Percentiles rank a stretch among this genome's conserved stretches.
Conservation (phyloP, 2,113 vertebrate genomes). For the Dasyornis broadbenti region DNA sequence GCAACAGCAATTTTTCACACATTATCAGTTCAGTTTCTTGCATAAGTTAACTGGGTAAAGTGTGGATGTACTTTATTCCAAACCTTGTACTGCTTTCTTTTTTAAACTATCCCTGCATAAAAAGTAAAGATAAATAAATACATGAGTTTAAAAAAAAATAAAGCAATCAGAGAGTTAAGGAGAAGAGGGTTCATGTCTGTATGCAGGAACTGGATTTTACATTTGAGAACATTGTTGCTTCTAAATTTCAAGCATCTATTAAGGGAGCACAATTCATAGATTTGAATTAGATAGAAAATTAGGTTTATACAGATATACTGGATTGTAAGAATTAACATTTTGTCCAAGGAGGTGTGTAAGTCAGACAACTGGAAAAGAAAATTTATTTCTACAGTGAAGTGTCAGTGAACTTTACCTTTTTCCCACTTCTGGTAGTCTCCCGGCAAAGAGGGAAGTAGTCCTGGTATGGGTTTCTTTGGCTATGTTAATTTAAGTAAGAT, state of each 20-base stretch:
- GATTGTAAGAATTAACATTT: background rate
- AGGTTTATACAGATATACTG: accelerated
- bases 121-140: background rate
- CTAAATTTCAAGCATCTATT: background rate
- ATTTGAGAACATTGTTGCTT: background rate
- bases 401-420: background rate
- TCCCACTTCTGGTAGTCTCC: background rate
- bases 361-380: background rate
- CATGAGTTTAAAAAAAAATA: no score
- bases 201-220: background rate
- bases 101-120: background rate
- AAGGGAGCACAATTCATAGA: background rate
- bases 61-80: background rate
- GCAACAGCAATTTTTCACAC: background rate
- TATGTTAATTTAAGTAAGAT: background rate
- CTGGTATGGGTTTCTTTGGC: background rate
- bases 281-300: background rate
- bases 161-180: background rate
- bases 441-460: background rate
- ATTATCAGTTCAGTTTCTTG: background rate
- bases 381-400: background rate
- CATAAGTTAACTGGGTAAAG: background rate
- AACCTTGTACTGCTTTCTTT: background rate
- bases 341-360: background rate
- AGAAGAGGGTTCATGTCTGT: background rate